A percentile compares a stretch with the other conserved stretches of the same genome.
Conservation (phyloP, 2,113 vertebrate genomes). For the Silurus meridionalis region DNA sequence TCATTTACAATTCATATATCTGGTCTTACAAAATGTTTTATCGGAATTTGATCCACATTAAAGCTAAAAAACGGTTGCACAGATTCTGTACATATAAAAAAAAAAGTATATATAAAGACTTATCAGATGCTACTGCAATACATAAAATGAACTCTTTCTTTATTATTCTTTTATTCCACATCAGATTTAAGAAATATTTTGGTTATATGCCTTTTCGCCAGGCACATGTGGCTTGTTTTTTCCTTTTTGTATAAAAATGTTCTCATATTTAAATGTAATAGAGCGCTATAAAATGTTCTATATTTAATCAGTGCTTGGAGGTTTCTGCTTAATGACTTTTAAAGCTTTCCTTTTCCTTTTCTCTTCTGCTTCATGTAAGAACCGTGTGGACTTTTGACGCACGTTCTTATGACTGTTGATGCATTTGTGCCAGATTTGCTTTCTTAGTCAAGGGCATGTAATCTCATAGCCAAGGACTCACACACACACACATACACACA, state of each 20-base stretch:
- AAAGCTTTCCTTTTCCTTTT: background rate
- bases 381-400: conserved; percentile 9
- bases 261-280: background rate
- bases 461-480: conserved; percentile 20
- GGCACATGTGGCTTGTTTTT: background rate
- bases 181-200: background rate
- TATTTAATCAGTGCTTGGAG: background rate
- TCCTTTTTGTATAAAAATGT: background rate
- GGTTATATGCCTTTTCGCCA: background rate
- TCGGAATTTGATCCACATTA: background rate
- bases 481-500: conserved; percentile 23
- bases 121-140: background rate
- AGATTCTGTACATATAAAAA: background rate
- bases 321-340: background rate
- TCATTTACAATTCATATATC: too few species aligned
- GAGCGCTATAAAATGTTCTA: background rate
- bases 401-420: conserved; percentile 21
- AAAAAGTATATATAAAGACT: background rate
- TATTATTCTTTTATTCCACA: background rate
- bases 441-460: conserved; percentile 25
- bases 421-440: conserved; percentile 30
- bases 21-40: too few species aligned
- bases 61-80: background rate
- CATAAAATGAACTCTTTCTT: background rate
- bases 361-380: conserved; percentile 3